Evolutionary conservation across 2,113 vertebrate genomes (phyloP), one percentile per base, ranked within the genome.

Genomic region (Lates calcarifer): DNA sequence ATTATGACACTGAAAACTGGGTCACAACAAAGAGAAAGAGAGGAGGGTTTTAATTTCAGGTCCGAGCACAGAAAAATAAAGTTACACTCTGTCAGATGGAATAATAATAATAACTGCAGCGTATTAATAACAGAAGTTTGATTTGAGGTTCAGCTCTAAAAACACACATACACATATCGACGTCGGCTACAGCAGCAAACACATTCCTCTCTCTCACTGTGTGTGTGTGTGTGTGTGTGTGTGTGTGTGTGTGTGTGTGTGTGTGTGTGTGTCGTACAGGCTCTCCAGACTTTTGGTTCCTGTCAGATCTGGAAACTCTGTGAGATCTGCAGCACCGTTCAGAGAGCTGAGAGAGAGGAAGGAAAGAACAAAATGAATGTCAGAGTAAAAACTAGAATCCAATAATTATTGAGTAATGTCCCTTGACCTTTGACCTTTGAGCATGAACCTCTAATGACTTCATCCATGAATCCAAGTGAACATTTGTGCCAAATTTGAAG

Each of bases 241-340:
- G 68, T 81, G 63, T 66, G 68, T 70, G 77, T 77, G 64, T 74
- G 64, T 72, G 73, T 74, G 70, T 81, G 68, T 71, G 77, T 35
- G 49, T 43, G 77, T 35, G 49, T 43, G 76, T 60, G 69, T 55
- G 65, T 96, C 98, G 96, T 93, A 99, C 98, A 99, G 87, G 77
- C 97, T 98, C 85, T 98, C 97, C 87, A 99, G 93, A 84, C 94
- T 96, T 22, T 90, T 95, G 77, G 98, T 98, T 88, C 96, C 98
- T 29, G 96, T 97, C 86, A 99, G 95, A 89, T 98, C 96, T 85
- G 97, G 98, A 91, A 99, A 98, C 83, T 97, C 95, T 22, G 95
- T 96, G 91, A 98, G 95, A 79, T 98, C 95, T 10, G 97, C 96
- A 31, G 97, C 97, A 82, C 97, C 97, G 83, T 98, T 98, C 88